Base-by-base conservation (phyloP, 2,113 vertebrate genomes). In the Engystomops pustulosus region DNA sequence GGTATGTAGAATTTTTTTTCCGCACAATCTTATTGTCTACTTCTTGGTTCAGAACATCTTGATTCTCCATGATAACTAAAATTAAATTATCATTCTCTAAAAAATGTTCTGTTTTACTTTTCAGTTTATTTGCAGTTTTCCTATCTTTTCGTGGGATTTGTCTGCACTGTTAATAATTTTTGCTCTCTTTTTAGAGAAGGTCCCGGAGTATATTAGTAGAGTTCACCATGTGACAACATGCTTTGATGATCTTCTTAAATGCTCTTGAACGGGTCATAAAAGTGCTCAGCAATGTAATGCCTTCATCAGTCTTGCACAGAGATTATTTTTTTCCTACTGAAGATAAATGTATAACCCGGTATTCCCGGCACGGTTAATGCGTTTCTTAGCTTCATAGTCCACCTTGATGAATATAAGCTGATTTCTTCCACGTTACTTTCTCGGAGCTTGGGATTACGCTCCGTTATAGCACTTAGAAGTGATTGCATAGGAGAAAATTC, bases 361-460 rank as follows among this genome's bases (percentile, higher is more conserved):
- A 38, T 76, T 68, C 23, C 69, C 53, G 72, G 45, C 60, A 51
- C 60, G 47, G 44, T 44, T 84, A 84, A 68, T 78, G 65, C 11
- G 20, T 49, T 44, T 62, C 44, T 36, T 76, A 17, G 58, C 58
- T 67, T 55, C 72, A 51, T n/a, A 68, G 82, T 68, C 60, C 72
- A 84, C 82, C 45, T 77, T 77, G 60, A 77, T 84, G 58, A 84
- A 78, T 84, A 84, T 78, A n/a, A 68, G 41, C 60, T 84, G 55
- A 83, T 83, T 75, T 67, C 71, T 83, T 76, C 10, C 18, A 20
- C 58, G 20, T 58, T 69, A 23, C 65, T 68, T 81, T 69, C 62
- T 51, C 12, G 3, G n/a, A 20, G 12, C 71, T 47, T 30, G 4
- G 27, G 65, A 81, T 53, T 81, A 38, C 44, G 55, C 17, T 34